Evolutionary conservation across 1,140 invertebrate species (phyloP), one percentile per base, ranked within the genome.

Genomic region (Pseudomyrmex gracilis): DNA sequence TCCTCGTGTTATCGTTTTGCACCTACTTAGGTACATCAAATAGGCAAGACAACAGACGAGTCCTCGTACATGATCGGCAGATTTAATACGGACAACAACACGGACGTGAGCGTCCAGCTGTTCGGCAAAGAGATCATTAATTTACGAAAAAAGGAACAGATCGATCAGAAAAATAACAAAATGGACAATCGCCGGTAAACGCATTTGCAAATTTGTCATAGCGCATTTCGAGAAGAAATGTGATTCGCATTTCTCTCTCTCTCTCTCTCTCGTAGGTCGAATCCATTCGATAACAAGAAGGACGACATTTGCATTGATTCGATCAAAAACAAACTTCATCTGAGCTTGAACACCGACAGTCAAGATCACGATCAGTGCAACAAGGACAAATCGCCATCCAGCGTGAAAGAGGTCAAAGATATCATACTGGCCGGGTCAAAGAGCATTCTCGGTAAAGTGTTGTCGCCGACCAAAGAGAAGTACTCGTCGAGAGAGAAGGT

Each of bases 1-100:
- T 66, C 12, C 47, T 0, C 61, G 15, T 49, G 9, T 57, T 58
- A 58, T 5, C 17, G 1, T 17, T 80, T 47, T 34, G 12, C n/a
- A 80, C 61, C n/a, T 70, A 5, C 70, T 13, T 61, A 94, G 94
- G 94, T 96, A 51, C 95, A 96, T 83, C 95, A 96, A 89, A 95
- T 95, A 93, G 97, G 97, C 24, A 95, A 96, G 91, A 97, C 97
- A 0, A 94, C 97, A 0, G 97, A 97, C 85, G 97, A 98, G 93
- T 98, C 97, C 17, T 98, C 97, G 20, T 98, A 98, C 91, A 97
- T 97, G 91, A 96, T 98, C 88, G 97, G 97, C 2, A 95, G 97
- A 90, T 97, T 97, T 90, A 97, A 97, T 87, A 97, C 97, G 0
- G 96, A 97, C 90, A 97, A 96, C 88, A 95, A 97, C 84, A 96